Evolutionary conservation across 2,797 vertebrate genomes (phyloP).

Genomic region (Labroides dimidiatus): DNA sequence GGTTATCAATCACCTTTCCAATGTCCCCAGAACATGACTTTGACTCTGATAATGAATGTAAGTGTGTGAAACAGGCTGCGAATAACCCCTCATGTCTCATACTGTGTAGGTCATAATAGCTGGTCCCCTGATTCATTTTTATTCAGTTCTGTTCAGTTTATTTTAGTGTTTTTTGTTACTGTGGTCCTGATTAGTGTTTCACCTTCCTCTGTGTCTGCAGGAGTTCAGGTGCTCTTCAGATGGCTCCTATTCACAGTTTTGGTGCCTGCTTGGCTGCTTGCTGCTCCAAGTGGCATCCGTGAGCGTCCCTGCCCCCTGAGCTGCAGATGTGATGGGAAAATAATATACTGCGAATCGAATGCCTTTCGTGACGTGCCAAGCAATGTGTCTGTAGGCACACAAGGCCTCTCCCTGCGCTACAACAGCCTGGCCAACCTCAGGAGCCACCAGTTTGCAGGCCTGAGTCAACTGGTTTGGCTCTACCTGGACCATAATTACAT

Average conservation of each 20-base stretch:
- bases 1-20: constrained; percentile 45
- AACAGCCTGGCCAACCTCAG: constrained; percentile 96
- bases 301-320: constrained; percentile 94
- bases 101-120: constrained; percentile 8
- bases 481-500: constrained; percentile 99
- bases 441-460: constrained; percentile 92
- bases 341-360: constrained; percentile 97
- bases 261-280: constrained; percentile 83
- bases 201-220: constrained; percentile 74
- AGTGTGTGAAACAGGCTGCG: constrained; percentile 25
- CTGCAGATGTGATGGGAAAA: constrained; percentile 98
- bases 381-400: constrained; percentile 94
- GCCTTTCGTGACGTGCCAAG: constrained; percentile 94
- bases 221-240: constrained; percentile 76
- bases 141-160: neutral
- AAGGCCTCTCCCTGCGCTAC: constrained; percentile 96
- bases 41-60: constrained; percentile 40
- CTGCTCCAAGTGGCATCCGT: constrained; percentile 83
- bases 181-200: constrained; percentile 6
- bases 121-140: constrained; percentile 2
- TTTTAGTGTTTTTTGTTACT: neutral
- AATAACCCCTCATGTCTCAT: constrained; percentile 26
- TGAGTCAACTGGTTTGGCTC: constrained; percentile 96
- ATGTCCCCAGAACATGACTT: constrained; percentile 43
- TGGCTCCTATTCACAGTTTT: constrained; percentile 79